Conservation (phyloP, 2,113 vertebrate genomes). For the Oryzias curvinotus region DNA sequence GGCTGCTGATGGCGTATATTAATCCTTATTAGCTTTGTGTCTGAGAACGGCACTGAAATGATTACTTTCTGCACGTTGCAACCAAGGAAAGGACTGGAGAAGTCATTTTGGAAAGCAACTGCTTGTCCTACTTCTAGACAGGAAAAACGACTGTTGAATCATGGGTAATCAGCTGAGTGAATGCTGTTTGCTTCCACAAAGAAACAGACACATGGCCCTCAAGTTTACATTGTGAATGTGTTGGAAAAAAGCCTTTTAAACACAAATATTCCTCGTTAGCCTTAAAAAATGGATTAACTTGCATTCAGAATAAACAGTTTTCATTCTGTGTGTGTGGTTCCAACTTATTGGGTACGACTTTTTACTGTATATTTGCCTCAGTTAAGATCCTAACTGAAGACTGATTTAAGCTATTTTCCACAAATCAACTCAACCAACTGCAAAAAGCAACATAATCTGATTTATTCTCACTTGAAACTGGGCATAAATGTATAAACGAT, state of each 20-base stretch:
- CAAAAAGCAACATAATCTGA: no score
- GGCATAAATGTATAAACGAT: no score
- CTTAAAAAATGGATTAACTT: slow-evolving; percentile 1
- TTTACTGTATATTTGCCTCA: no score
- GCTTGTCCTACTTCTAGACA: slow-evolving; percentile 22
- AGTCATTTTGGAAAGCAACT: slow-evolving; percentile 23
- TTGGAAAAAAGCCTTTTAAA: not conserved
- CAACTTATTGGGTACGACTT: not conserved
- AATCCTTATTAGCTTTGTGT: slow-evolving; percentile 13
- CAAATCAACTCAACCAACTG: no score
- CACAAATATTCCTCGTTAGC: not conserved
- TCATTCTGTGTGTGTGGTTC: not conserved
- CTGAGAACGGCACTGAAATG: slow-evolving; percentile 4
- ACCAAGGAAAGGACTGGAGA: slow-evolving; percentile 36
- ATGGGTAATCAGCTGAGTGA: slow-evolving; percentile 16
- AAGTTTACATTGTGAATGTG: slow-evolving; percentile 4
- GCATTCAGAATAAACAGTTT: slow-evolving; percentile 1
- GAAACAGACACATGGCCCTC: slow-evolving; percentile 12
- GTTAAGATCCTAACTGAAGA: no score
- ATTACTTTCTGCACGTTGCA: slow-evolving; percentile 14
- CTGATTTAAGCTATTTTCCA: no score
- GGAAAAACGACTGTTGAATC: slow-evolving; percentile 19
- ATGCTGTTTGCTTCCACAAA: slow-evolving; percentile 11
- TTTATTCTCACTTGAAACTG: no score
- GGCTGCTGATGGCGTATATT: not conserved